Percentiles rank a stretch among this genome's conserved stretches.
phyloP scores from a whole-genome alignment of 2,113 vertebrate species.

The Tragulus kanchil region DNA sequence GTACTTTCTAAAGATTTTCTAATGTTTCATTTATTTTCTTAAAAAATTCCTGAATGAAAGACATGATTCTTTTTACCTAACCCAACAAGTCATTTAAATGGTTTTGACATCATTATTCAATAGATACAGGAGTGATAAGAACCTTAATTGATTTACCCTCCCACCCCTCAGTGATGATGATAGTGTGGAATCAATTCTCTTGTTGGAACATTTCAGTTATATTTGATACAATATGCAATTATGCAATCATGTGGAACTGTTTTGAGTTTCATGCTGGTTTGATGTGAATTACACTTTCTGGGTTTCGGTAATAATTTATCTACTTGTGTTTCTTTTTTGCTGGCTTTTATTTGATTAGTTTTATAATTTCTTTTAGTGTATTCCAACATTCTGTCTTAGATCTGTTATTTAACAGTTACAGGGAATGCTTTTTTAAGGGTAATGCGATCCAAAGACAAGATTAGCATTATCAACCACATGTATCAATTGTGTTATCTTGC shows the following conservation, averaged over 20 bases:
- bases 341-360: conserved; percentile 76
- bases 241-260: conserved; percentile 77
- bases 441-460: conserved; percentile 61
- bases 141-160: conserved; percentile 17
- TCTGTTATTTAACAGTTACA: conserved; percentile 60
- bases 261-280: conserved; percentile 83
- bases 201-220: conserved; percentile 58
- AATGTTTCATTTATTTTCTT: conserved; percentile 35
- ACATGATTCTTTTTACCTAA: conserved; percentile 44
- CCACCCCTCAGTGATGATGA: not conserved
- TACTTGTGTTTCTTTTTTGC: conserved; percentile 63
- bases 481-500: not conserved
- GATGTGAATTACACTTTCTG: conserved; percentile 78
- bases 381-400: conserved; percentile 70
- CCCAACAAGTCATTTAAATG: not conserved
- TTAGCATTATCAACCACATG: conserved; percentile 22
- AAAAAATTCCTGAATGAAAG: conserved; percentile 32
- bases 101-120: conserved; percentile 5
- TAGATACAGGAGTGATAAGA: not conserved
- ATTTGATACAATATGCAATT: conserved; percentile 7
- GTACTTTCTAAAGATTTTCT: conserved; percentile 62
- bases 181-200: conserved; percentile 45
- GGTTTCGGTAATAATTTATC: conserved; percentile 79
- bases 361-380: conserved; percentile 68
- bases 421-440: conserved; percentile 50